Evolutionary conservation across 2,888 invertebrate genomes (phyloP), one percentile per base, ranked within the genome.

Genomic region (Drosophila prostipennis): DNA sequence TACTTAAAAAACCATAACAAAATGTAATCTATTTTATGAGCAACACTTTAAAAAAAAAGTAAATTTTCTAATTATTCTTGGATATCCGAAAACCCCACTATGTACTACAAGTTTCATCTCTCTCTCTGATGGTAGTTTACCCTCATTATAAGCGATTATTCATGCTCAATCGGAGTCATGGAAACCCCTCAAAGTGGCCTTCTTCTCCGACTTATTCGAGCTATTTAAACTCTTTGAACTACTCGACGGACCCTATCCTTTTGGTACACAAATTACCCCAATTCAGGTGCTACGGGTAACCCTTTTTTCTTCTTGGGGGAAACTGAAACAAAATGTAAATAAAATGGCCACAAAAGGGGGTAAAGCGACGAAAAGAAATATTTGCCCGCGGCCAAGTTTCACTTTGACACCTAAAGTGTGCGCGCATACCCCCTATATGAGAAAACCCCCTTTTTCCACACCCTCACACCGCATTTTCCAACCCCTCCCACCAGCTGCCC

Each of bases 341-440:
- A 82, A 87, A 82, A 87, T 85, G 80, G 86, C 83, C 88, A 78
- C 88, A 87, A 67, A 71, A 58, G 63, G 42, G 39, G 39, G 51
- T n/a, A 63, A 54, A 34, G 36, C 16, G 16, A 64, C 48, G 46
- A 67, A 53, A 46, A 45, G n/a, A 43, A 65, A 55, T 74, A 63
- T 61, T 58, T 52, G 68, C 58, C 71, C 65, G 52, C 43, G 68
- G 73, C 75, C 45, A 71, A 61, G 70, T 70, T 57, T 70, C 60
- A 79, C 88, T 88, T 88, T 84, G 84, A 84, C 84, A 84, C 84
- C 84, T 84, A 88, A 88, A 84, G 84, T 88, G 84, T 84, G 84
- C 80, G 77, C 79, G 70, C 83, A 80, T 83, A 79, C 88, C 65
- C 52, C 32, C 57, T 16, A 10, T 19, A 26, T 37, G 16, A 16